Base-by-base conservation (phyloP, 2,797 vertebrate genomes). In the Enteromius thamalakanensis region DNA sequence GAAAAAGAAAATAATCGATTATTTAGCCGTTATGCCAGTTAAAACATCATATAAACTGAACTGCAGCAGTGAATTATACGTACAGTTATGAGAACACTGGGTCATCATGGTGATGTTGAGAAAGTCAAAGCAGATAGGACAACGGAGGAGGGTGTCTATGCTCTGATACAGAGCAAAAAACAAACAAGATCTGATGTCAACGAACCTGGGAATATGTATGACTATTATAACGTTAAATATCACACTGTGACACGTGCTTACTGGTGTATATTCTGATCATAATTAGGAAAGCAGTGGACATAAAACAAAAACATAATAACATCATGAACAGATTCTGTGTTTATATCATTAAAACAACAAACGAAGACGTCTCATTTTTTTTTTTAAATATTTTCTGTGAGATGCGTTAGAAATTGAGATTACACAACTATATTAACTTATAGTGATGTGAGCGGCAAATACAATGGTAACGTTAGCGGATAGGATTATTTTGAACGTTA, bases 61-160 rank as follows among this genome's bases (percentile, higher is more conserved):
- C 2, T 12, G 23, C 26, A 29, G 79, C 26, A 70, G 55, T 49
- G 3, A 12, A 10, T 45, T 45, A 23, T 90, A 97, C 97, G 96
- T 92, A 98, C 97, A 98, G 89, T 97, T 98, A 89, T 98, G 97
- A 12, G 97, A 98, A 85, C 97, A 98, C 87, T 95, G 96, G 15
- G 97, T 96, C 91, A 98, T 97, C 97, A 98, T 95, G 11, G 96
- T 91, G 82, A 96, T 97, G 88, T 93, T 95, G 90, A 97, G 93
- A 88, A 95, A 97, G 32, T 98, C 97, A 60, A 97, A 97, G 91
- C 97, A 98, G 85, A 98, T 96, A 1, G 96, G 96, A 91, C 97
- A 98, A 0, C 95, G 94, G 21, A 98, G 91, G 88, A 98, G 89
- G 21, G 94, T 80, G 53, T 98, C 96, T 4, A 97, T 19, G 80